Evolutionary conservation across 1,140 invertebrate genomes (phyloP), one percentile per base, ranked within the genome.

Genomic region (Drosophila quadrilineata): DNA sequence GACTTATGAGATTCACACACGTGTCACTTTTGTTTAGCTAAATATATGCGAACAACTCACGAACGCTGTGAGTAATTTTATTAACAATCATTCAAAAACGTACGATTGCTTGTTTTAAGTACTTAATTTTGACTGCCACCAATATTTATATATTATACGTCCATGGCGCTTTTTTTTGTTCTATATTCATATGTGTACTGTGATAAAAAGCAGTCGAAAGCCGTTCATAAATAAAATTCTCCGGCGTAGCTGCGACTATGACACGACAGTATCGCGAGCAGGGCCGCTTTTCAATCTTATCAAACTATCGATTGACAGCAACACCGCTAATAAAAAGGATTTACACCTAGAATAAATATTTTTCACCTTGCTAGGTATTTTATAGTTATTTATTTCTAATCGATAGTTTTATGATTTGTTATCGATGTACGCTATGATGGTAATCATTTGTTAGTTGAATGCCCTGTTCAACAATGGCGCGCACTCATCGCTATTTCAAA

Each of bases 1-100:
- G 66, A 70, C 77, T 76, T 84, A 84, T 85, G 71, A 85, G 80
- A 85, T 85, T 85, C 74, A 85, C 79, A 85, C 79, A 85, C 79
- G 79, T 85, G 79, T 85, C 79, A 85, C 80, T 85, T 70, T 85
- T 68, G 54, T 56, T 50, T 54, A 72, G 53, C 59, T 66, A 40
- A 79, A 50, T 80, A 41, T 62, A 60, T 70, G 54, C 69, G 26
- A 72, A 59, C 35, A 48, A 46, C 43, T 45, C 59, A 53, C 26
- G 45, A 72, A 59, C 38, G 75, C 52, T 50, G 58, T 41, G 60
- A 54, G 43, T 65, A 17, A 49, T 52, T 54, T 54, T 71, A 59
- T 66, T 67, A 53, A 46, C 46, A 70, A 45, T 52, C 53, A 70
- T 60, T 65, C 43, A 59, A 69, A 66, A 66, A 10, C 35, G 31